phyloP scores from a whole-genome alignment of 53 echinoderm and acorn worm species.

The Paracentrotus lividus region DNA sequence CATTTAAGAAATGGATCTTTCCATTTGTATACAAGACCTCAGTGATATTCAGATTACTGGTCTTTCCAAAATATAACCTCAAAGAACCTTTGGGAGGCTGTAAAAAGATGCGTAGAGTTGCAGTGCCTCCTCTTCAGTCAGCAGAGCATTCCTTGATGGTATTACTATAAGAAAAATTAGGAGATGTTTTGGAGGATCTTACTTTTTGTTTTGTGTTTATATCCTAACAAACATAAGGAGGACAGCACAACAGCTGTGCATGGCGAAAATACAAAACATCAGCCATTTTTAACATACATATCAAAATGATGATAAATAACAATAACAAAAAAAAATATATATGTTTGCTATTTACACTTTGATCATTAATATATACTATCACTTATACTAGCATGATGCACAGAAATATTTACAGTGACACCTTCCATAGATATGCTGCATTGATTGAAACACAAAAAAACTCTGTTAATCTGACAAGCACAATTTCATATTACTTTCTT shows the following conservation, averaged over 20 bases:
- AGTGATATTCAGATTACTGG: no score
- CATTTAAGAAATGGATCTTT: no score
- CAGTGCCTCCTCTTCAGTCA: no score
- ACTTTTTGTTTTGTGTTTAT: no score
- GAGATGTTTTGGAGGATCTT: no score
- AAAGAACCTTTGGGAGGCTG: no score
- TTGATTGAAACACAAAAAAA: background rate
- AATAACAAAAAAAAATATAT: slow-evolving; percentile 68
- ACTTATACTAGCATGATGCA: slow-evolving; percentile 60
- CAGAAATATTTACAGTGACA: slow-evolving; percentile 65
- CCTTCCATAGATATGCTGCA: slow-evolving; percentile 33
- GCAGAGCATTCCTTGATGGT: no score
- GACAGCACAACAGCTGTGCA: slow-evolving; percentile 28
- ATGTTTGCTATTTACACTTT: slow-evolving; percentile 72
- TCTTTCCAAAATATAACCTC: no score
- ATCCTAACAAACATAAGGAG: no score
- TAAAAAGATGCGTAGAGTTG: no score
- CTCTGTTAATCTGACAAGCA: slow-evolving; percentile 29
- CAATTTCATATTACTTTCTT: slow-evolving; percentile 42
- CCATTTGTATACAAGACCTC: no score
- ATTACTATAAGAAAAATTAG: no score
- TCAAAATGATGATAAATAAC: slow-evolving; percentile 61
- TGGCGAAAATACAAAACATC: slow-evolving; percentile 61
- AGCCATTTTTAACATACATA: slow-evolving; percentile 63
- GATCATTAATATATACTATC: slow-evolving; percentile 70